phyloP scores from a whole-genome alignment of 2,888 invertebrate genomes.

The Oligia strigilis region DNA sequence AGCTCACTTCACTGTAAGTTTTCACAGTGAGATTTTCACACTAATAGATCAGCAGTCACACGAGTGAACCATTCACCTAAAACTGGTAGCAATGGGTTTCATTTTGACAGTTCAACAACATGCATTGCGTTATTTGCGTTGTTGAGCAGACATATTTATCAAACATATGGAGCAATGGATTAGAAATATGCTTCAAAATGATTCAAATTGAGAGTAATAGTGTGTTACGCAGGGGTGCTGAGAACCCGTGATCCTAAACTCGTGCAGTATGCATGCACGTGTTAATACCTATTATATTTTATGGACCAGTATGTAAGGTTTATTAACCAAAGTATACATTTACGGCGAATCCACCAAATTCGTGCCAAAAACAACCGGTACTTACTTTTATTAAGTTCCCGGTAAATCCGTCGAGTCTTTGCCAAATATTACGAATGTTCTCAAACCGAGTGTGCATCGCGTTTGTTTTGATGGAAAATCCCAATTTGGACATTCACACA shows the following conservation, averaged over 20 bases:
- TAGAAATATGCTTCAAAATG: too few relatives aligned
- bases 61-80: not conserved
- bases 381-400: conserved; percentile 15
- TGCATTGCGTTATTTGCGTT: too few relatives aligned
- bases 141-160: too few relatives aligned
- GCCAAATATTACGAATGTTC: conserved; percentile 30
- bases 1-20: too few relatives aligned
- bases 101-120: too few relatives aligned
- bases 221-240: too few relatives aligned
- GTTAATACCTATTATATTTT: not conserved
- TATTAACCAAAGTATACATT: not conserved
- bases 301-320: not conserved
- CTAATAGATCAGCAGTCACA: not conserved
- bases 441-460: not conserved
- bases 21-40: not conserved
- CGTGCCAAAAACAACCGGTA: conserved; percentile 37
- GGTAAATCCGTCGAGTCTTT: conserved; percentile 14
- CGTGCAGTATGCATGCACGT: not conserved
- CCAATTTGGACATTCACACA: not conserved
- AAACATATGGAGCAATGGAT: too few relatives aligned
- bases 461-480: conserved; percentile 33
- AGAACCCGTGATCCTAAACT: not conserved
- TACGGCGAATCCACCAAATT: not conserved
- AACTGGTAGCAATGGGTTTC: too few relatives aligned
- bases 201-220: too few relatives aligned